These are phyloP conservation scores for Athene noctua DNA, from an alignment of 2,113 vertebrate species.

Conservation along the genomic window DNA sequence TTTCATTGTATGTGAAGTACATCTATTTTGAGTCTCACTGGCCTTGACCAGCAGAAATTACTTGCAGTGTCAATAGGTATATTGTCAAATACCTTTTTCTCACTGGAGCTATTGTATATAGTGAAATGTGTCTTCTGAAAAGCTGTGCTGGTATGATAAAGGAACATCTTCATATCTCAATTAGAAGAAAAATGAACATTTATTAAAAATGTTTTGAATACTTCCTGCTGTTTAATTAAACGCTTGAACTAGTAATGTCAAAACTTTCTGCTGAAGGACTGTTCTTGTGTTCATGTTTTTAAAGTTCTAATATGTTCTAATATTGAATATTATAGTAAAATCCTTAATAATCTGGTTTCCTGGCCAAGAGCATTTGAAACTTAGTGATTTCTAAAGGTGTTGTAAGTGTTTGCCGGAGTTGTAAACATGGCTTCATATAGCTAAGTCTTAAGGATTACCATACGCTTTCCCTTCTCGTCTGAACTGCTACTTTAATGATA, in stretches of 20 bases:
- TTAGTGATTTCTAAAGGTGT: not conserved
- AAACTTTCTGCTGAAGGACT: not conserved
- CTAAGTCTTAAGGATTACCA: not conserved
- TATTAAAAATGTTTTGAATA: not conserved
- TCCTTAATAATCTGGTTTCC: not conserved
- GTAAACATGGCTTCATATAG: not conserved
- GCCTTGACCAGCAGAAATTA: not conserved
- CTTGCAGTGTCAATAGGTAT: not conserved
- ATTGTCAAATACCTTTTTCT: not conserved
- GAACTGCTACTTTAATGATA: not conserved
- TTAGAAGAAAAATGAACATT: not conserved
- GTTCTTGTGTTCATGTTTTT: not conserved
- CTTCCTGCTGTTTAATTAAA: not conserved
- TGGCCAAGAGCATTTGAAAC: not conserved
- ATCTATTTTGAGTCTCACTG: not conserved
- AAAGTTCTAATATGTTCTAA: not conserved
- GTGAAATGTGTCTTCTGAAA: not conserved
- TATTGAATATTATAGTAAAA: not conserved
- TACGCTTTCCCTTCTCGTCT: not conserved
- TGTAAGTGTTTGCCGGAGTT: not conserved
- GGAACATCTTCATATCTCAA: not conserved
- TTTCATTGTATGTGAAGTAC: not conserved
- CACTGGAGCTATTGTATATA: not conserved
- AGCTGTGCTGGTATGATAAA: not conserved
- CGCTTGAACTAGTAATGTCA: not conserved